Base-by-base conservation (phyloP, 1,140 invertebrate genomes). In the Drosophila melanica region DNA sequence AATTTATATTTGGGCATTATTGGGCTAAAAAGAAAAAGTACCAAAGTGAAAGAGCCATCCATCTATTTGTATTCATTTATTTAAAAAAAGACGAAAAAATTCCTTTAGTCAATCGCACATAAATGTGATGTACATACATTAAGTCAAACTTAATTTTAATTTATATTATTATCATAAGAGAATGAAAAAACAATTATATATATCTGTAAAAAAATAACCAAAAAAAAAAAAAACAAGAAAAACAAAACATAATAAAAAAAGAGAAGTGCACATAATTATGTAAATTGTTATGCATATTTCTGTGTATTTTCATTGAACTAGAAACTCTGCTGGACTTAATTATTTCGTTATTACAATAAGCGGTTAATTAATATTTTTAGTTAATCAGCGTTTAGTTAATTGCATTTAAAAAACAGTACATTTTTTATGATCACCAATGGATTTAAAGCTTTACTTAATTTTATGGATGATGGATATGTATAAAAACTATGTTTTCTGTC, bases 71-170 rank as follows among this genome's bases (percentile, higher is more conserved):
- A 51, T 55, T 70, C 37, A 68, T 39, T 58, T 33, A 45, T 58
- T 58, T 10, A 23, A 45, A 35, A 9, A 35, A 45, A 58, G 42
- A 42, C 27, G 23, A 18, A 18, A 16, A 14, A 59, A 33, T 42
- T 33, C 16, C 42, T 30, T 53, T 55, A 55, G 51, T 64, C 42
- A 41, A 67, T 72, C 64, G 59, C 54, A 30, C 14, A 41, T 54
- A 12, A 45, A 47, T 73, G 54, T 73, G 64, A 68, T 73, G 64
- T 68, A 68, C 9, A 55, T 72, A 70, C 41, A 50, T 35, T 58
- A 58, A 51, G 65, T 45, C n/a, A 10, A 55, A 63, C 33, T 64
- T 70, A 58, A 51, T 70, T 69, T 70, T 59, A 63, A 63, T 70
- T 63, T 70, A 51, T 55, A 63, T 60, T 47, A 16, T 53, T 39